phyloP scores from a whole-genome alignment of 2,888 invertebrate species.

The Pimpla rufipes region DNA sequence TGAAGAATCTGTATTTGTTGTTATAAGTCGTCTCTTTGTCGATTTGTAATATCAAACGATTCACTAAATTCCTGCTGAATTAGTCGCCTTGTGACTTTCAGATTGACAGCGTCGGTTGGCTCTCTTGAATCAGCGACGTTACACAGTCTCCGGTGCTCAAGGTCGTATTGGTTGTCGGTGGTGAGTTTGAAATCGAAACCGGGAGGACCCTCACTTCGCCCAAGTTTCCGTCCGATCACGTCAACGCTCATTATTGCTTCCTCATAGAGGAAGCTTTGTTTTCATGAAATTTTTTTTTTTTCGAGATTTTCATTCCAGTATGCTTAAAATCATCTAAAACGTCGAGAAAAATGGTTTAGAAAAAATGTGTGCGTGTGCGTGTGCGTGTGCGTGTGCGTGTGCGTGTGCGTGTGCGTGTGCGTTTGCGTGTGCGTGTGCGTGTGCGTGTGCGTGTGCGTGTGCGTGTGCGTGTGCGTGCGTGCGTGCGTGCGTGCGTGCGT shows the following conservation, averaged over 20 bases:
- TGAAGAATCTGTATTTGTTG: conserved; percentile 31
- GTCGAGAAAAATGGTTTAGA: too few species aligned
- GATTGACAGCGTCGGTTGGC: conserved; percentile 32
- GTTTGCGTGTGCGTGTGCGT: too few species aligned
- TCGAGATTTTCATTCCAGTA: too few species aligned
- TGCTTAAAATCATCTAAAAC: too few species aligned
- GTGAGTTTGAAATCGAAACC: conserved; percentile 57
- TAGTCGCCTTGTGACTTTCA: conserved; percentile 20
- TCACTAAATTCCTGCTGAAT: conserved; percentile 8
- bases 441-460: too few species aligned
- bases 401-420: too few species aligned
- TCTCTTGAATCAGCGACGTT: conserved; percentile 48
- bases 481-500: too few species aligned
- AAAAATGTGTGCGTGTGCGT: too few species aligned
- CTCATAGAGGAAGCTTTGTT: too few species aligned
- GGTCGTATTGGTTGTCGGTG: conserved; percentile 47
- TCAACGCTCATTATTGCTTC: conserved; percentile 50
- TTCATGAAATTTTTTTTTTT: too few species aligned
- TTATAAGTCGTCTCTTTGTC: conserved; percentile 17
- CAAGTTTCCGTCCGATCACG: conserved; percentile 49
- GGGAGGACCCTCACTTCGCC: conserved; percentile 30
- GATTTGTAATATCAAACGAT: background rate
- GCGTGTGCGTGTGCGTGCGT: too few species aligned
- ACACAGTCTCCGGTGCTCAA: conserved; percentile 56
- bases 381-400: too few species aligned